Conservation (phyloP, 2,113 vertebrate genomes). For the Orthonyx spaldingii region DNA sequence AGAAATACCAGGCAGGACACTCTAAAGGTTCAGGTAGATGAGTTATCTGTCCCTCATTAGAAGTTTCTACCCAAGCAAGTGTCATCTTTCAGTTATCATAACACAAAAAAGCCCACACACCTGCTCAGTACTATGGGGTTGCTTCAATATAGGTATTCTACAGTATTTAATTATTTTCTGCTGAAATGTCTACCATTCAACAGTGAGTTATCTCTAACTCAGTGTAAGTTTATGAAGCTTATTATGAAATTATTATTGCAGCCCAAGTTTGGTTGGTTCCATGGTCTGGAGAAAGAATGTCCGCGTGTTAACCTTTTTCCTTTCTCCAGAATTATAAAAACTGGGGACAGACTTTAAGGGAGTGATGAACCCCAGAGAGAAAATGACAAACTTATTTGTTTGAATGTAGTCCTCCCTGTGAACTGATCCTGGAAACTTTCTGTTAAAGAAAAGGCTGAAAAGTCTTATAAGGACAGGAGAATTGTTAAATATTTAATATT, state of each 20-base stretch:
- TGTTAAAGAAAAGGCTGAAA: neutral
- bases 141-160: neutral
- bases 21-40: neutral
- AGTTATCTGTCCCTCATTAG: neutral
- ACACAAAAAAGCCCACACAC: neutral
- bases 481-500: neutral
- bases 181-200: neutral
- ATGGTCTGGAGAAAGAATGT: neutral
- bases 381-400: neutral
- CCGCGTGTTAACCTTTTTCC: neutral
- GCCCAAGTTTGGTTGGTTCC: neutral
- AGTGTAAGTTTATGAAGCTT: neutral
- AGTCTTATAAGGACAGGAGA: neutral
- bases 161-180: neutral
- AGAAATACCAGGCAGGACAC: neutral
- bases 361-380: neutral
- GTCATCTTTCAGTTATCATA: neutral
- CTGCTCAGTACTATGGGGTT: neutral
- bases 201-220: neutral
- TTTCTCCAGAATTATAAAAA: neutral
- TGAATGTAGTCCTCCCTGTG: neutral
- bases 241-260: neutral
- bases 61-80: neutral
- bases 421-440: neutral
- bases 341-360: neutral